Evolutionary conservation across 1,140 invertebrate genomes (phyloP).

Genomic region (Mamestra configurata): DNA sequence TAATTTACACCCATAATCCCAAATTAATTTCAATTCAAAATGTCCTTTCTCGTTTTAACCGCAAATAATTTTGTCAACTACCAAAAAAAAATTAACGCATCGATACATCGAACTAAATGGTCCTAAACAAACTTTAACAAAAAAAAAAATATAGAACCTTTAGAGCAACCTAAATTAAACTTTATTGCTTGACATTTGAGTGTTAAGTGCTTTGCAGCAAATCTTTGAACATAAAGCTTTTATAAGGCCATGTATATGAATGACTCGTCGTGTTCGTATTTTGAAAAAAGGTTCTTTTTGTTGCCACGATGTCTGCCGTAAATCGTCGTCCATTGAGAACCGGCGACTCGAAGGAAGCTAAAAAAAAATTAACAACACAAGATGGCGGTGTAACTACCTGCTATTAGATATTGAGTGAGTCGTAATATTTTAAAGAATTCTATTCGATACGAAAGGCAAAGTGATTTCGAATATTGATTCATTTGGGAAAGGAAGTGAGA

Average conservation of each 20-base stretch:
- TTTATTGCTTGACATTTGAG: not conserved
- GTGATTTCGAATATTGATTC: conserved; percentile 15
- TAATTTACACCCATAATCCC: conserved; percentile 26
- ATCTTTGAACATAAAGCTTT: conserved; percentile 44
- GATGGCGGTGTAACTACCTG: conserved; percentile 63
- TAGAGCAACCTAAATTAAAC: conserved; percentile 4
- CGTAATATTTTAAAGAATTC: conserved; percentile 42
- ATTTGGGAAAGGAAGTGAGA: conserved; percentile 1
- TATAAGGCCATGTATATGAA: conserved; percentile 67
- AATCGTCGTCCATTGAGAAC: conserved; percentile 72
- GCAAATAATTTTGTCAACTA: conserved; percentile 52
- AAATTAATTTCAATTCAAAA: conserved; percentile 46
- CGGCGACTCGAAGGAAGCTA: conserved; percentile 59
- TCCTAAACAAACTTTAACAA: conserved; percentile 50
- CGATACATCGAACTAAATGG: conserved; percentile 47
- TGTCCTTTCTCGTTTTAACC: conserved; percentile 32
- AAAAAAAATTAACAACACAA: conserved; percentile 71
- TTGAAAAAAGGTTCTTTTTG: conserved; percentile 68
- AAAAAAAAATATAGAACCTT: conserved; percentile 45
- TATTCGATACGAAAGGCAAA: conserved; percentile 1
- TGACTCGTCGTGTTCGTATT: conserved; percentile 66
- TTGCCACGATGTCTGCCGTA: conserved; percentile 78
- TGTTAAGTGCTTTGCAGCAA: conserved; percentile 12
- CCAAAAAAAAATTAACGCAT: conserved; percentile 37
- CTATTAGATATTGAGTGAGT: conserved; percentile 49